These are phyloP conservation scores for Brachypteracias leptosomus DNA, from an alignment of 2,113 vertebrate species.

Conservation along the genomic window DNA sequence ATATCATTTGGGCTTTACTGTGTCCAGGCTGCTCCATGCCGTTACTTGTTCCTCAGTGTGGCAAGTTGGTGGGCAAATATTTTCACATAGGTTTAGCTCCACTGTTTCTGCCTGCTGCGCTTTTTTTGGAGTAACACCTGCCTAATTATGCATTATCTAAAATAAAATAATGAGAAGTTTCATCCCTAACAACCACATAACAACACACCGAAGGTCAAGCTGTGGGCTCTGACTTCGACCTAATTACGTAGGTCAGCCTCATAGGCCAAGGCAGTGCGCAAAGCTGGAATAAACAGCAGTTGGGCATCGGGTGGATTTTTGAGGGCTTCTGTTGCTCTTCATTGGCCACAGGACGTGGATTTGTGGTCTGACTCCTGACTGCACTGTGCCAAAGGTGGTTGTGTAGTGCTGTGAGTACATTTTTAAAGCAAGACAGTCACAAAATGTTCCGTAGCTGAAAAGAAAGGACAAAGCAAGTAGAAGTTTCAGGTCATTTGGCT, in stretches of 20 bases:
- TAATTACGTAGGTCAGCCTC: neutral
- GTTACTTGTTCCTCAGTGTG: neutral
- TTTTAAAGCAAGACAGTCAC: neutral
- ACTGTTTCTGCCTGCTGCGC: neutral
- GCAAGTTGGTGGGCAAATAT: neutral
- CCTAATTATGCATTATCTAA: neutral
- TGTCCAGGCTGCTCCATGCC: neutral
- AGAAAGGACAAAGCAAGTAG: neutral
- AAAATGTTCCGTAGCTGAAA: neutral
- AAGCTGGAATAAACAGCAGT: neutral
- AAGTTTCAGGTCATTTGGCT: neutral
- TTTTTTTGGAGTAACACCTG: neutral
- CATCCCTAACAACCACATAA: neutral
- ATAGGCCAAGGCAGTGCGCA: neutral
- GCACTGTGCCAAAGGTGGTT: neutral
- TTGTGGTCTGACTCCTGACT: neutral
- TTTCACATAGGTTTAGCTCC: neutral
- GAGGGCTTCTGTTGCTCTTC: accelerated
- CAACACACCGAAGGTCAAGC: neutral
- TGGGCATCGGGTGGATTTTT: neutral
- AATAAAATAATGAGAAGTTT: neutral
- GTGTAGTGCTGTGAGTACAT: accelerated
- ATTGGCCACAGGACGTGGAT: accelerated
- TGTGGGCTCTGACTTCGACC: neutral
- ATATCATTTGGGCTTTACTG: neutral